Percentiles rank a stretch among this genome's conserved stretches.
Evolutionary conservation across 2,113 vertebrate species (phyloP).

Genomic region (Melanotaenia duboulayi): DNA sequence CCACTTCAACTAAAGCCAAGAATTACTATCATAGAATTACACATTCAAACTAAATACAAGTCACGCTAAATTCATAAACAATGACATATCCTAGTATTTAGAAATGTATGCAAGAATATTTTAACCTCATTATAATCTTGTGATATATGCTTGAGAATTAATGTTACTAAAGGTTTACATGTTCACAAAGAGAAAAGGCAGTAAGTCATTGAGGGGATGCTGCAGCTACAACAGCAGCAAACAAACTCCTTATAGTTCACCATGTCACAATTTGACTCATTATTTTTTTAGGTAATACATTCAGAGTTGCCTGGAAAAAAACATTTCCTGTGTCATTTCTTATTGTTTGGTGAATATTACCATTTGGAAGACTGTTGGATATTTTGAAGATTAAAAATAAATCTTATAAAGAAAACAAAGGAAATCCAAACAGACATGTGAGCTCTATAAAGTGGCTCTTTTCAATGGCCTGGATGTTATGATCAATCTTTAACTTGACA

Average conservation of each 20-base stretch:
- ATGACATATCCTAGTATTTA: constrained; percentile 21
- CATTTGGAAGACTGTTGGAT: constrained; percentile 61
- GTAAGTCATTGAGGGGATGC: constrained; percentile 21
- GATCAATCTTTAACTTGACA: neutral
- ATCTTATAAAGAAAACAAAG: constrained; percentile 10
- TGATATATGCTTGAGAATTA: constrained; percentile 44
- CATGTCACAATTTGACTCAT: constrained; percentile 10
- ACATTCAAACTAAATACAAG: constrained; percentile 42
- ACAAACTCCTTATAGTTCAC: constrained; percentile 15
- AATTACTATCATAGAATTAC: constrained; percentile 38
- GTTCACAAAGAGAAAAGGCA: constrained; percentile 49
- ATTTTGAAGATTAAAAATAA: constrained; percentile 7
- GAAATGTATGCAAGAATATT: constrained; percentile 30
- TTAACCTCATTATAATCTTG: constrained; percentile 25
- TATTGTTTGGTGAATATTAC: constrained; percentile 44
- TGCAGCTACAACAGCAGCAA: constrained; percentile 39
- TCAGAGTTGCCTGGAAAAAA: constrained; percentile 39
- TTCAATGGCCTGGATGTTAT: neutral
- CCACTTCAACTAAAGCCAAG: constrained; percentile 16
- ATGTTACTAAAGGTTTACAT: constrained; percentile 50
- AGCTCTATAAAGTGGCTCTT: neutral
- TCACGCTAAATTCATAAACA: constrained; percentile 32
- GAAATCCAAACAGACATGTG: too few species aligned
- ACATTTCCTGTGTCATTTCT: constrained; percentile 11
- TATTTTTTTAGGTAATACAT: constrained; percentile 52